A percentile compares a stretch with the other conserved stretches of the same genome.
phyloP scores from a whole-genome alignment of 2,888 invertebrate genomes.

The Ypsolopha sequella region DNA sequence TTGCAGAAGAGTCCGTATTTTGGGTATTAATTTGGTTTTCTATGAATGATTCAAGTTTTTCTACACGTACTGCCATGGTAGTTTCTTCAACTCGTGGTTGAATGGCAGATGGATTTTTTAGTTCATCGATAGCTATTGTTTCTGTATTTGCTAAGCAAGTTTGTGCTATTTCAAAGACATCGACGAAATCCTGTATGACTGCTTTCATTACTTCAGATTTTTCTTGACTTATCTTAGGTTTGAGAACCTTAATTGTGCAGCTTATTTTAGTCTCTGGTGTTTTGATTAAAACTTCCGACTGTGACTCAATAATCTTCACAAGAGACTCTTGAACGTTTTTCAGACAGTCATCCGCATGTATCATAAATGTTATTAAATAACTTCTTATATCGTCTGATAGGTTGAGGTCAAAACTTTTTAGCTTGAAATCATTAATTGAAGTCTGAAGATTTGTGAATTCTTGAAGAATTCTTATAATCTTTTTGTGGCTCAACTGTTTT shows the following conservation, averaged over 20 bases:
- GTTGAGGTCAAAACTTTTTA: slow-evolving; percentile 20
- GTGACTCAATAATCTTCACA: slow-evolving; percentile 30
- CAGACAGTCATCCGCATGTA: slow-evolving; percentile 32
- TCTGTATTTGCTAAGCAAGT: slow-evolving; percentile 21
- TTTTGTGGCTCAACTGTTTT: slow-evolving; percentile 39
- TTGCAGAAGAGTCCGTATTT: slow-evolving; percentile 12
- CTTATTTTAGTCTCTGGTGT: slow-evolving; percentile 25
- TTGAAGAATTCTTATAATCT: slow-evolving; percentile 44
- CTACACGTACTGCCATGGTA: slow-evolving; percentile 20
- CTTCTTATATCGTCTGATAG: slow-evolving; percentile 28
- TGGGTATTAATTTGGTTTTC: slow-evolving; percentile 16
- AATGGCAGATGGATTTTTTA: slow-evolving; percentile 16
- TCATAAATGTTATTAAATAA: slow-evolving; percentile 28
- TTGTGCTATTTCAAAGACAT: slow-evolving; percentile 20
- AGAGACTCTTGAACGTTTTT: slow-evolving; percentile 29
- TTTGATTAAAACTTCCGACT: slow-evolving; percentile 31
- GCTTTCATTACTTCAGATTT: slow-evolving; percentile 15
- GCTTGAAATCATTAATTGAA: slow-evolving; percentile 33
- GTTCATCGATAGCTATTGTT: slow-evolving; percentile 22
- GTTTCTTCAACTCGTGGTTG: slow-evolving; percentile 14
- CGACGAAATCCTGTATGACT: slow-evolving; percentile 14
- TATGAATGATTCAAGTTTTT: slow-evolving; percentile 21
- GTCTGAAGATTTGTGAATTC: slow-evolving; percentile 35
- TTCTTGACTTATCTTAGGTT: slow-evolving; percentile 13
- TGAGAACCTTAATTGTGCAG: slow-evolving; percentile 14